Evolutionary conservation across 2,113 vertebrate species (phyloP), one percentile per base, ranked within the genome.

Genomic region (Syngnathus scovelli): DNA sequence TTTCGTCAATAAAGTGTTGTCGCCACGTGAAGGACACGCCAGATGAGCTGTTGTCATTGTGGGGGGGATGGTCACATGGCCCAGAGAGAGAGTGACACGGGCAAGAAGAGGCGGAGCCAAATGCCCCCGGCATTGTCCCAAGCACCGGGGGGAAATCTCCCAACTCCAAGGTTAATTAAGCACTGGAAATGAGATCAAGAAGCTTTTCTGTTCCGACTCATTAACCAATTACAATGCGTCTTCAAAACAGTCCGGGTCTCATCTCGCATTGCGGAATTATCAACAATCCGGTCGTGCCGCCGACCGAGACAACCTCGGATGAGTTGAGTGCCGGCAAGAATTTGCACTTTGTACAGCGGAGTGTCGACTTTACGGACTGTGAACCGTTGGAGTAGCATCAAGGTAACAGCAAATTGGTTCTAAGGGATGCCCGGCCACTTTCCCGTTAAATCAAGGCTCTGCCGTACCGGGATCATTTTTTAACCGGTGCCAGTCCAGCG

Each of bases 101-200:
- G 83, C 67, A 48, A 75, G 68, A 75, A 36, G 75, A 71, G 74
- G 68, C 70, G 72, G 78, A 52, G 37, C 11, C 72, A 84, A 76
- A 81, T 86, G 84, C 71, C 72, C 84, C 66, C 82, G 62, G 78
- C 67, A 75, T 83, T 73, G 85, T 86, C 83, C 86, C 81, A 80
- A 56, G 76, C 79, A 81, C 76, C 86, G 37, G 64, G 85, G 86
- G 87, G 82, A 88, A 88, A 90, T 88, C 81, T 85, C 77, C 65
- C 61, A 76, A 84, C 84, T 88, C 85, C 89, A 90, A 89, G 89
- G 89, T 90, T 90, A 90, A 90, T 91, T 91, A 90, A 86, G 82
- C 88, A 81, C 80, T 81, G 81, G 77, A 88, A 90, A 89, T 89
- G 78, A 91, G 85, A 90, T 88, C 85, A 89, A 91, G 87, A 90